Evolutionary conservation across 2,113 vertebrate genomes (phyloP).

Genomic region (Pipa parva): DNA sequence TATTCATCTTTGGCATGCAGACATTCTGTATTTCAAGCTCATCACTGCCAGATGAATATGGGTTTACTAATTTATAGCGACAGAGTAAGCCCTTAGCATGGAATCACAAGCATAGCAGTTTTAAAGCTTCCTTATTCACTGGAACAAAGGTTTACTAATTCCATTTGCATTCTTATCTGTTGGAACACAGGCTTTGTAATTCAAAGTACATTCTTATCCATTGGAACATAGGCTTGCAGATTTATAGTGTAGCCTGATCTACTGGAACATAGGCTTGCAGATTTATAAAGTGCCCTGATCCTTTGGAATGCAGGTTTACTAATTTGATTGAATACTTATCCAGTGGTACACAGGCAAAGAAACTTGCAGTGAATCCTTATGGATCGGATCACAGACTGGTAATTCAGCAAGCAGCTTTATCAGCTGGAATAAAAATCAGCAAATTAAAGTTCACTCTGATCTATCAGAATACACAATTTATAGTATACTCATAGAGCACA

Average conservation of each 20-base stretch:
- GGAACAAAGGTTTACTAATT: background rate
- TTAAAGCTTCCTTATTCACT: background rate
- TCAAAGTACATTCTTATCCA: background rate
- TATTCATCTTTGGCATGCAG: background rate
- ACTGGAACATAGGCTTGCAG: background rate
- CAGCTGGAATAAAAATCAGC: background rate
- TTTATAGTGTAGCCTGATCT: background rate
- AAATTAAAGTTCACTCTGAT: too few relatives aligned
- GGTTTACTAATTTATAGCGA: background rate
- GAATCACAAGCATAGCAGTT: background rate
- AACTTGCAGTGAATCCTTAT: background rate
- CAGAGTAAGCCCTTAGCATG: background rate
- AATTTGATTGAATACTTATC: background rate
- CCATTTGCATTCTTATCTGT: background rate
- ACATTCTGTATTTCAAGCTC: background rate
- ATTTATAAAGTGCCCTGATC: constrained; percentile 2
- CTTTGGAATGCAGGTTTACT: constrained; percentile 10
- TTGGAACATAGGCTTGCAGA: background rate
- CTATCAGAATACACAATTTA: too few relatives aligned
- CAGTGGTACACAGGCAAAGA: background rate
- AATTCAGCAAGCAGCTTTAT: background rate
- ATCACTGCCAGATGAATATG: background rate
- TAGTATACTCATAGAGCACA: too few relatives aligned
- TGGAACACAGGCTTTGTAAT: background rate
- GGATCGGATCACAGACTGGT: background rate